A percentile compares a stretch with the other conserved stretches of the same genome.
Evolutionary conservation across 2,888 invertebrate species (phyloP).

Genomic region (Boloria selene): DNA sequence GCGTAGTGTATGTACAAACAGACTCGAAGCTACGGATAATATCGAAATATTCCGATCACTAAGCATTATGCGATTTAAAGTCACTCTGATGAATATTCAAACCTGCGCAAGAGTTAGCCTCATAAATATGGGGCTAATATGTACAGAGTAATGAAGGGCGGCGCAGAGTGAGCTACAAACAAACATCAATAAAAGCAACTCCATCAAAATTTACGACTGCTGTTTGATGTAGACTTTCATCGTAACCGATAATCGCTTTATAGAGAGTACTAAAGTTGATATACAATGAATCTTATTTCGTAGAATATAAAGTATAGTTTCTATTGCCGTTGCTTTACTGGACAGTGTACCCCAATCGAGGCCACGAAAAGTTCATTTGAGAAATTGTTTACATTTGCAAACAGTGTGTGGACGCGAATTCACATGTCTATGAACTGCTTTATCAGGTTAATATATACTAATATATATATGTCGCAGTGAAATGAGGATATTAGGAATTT

Average conservation of each 20-base stretch:
- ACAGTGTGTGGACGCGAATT: not conserved
- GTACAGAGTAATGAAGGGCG: slow-evolving; percentile 33
- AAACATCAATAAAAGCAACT: slow-evolving; percentile 31
- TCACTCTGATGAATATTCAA: too few relatives aligned
- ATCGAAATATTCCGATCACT: too few relatives aligned
- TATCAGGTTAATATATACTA: too few relatives aligned
- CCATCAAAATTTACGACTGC: slow-evolving; percentile 36
- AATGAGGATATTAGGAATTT: too few relatives aligned
- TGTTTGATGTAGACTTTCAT: slow-evolving; percentile 41
- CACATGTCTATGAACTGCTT: not conserved
- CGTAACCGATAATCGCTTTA: slow-evolving; percentile 37
- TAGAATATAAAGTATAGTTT: not conserved
- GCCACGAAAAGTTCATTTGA: slow-evolving; percentile 4
- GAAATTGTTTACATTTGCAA: slow-evolving; percentile 1
- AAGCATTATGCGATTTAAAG: too few relatives aligned
- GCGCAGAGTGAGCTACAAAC: slow-evolving; percentile 22
- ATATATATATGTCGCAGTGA: too few relatives aligned
- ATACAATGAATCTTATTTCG: not conserved
- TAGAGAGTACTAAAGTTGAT: not conserved
- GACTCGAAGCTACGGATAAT: too few relatives aligned
- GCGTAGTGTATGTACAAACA: too few relatives aligned
- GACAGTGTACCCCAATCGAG: slow-evolving; percentile 16
- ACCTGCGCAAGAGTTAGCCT: too few relatives aligned
- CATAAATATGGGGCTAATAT: slow-evolving; percentile 20
- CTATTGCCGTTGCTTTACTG: not conserved